Evolutionary conservation across 1,140 invertebrate species (phyloP), one percentile per base, ranked within the genome.

Genomic region (Musca vetustissima): DNA sequence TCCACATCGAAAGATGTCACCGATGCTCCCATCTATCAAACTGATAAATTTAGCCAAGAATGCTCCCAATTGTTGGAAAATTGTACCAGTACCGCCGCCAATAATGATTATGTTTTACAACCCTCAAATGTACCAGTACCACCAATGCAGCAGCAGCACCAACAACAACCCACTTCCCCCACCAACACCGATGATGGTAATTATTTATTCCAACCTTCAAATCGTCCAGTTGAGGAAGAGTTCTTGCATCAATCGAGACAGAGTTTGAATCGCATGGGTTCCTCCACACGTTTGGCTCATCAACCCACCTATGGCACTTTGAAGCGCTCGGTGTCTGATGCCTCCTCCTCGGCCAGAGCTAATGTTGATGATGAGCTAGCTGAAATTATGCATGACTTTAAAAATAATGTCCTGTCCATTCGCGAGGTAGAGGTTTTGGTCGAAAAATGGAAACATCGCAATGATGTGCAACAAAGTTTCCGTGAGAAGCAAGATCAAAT

Each of bases 341-440:
- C 68, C 6, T 79, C 80, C 21, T 70, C 70, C 15, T 73, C 75
- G 64, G 73, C 69, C 19, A 80, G 85, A 7, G 81, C 84, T 28
- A 85, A 85, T 71, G 83, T 83, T 19, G 89, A 95, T 77, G 91
- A 92, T 67, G 92, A 94, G 77, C 83, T 95, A 48, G 86, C 91
- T 1, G 93, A 95, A 83, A 93, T 95, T 22, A 93, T 95, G 73
- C 93, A 92, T 73, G 92, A 94, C 75, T 94, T 94, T 74, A 95
- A 94, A 81, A 93, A 94, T 75, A 93, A 94, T 74, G 91, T 93
- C 1, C 92, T 93, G 66, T 92, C 92, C 0, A 92, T 95, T 72
- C 86, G 88, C 3, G 92, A 94, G 83, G 91, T 93, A 0, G 93
- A 95, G 83, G 88, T 92, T 74, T 83, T 95, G 8, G 93, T 94